A percentile compares a stretch with the other conserved stretches of the same genome.
Conservation (phyloP, 2,113 vertebrate genomes). For the Oostethus manadensis region DNA sequence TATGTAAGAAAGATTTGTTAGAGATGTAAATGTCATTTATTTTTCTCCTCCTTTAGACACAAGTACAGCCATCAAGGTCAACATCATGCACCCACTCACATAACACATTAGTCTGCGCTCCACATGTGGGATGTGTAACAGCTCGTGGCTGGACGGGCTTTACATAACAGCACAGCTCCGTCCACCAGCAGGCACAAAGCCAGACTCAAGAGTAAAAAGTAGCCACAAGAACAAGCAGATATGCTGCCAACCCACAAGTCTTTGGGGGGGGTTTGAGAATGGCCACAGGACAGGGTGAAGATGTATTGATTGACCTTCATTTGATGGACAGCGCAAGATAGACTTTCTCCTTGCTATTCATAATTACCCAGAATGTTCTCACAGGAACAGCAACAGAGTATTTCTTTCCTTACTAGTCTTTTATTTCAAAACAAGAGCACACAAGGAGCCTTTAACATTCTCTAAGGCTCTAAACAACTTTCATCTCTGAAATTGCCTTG, state of each 20-base stretch:
- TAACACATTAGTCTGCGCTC: constrained; percentile 33
- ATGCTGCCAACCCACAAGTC: constrained; percentile 26
- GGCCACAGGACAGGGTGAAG: constrained; percentile 21
- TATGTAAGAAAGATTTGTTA: background rate
- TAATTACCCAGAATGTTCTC: background rate
- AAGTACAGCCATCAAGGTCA: constrained; percentile 35
- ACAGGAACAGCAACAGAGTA: background rate
- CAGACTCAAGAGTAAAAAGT: constrained; percentile 42
- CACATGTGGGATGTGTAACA: constrained; percentile 57
- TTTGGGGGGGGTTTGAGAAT: constrained; percentile 21
- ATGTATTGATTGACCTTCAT: constrained; percentile 11
- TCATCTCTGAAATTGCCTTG: too few relatives aligned
- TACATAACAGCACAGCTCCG: constrained; percentile 42
- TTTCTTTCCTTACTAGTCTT: background rate
- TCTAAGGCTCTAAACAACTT: too few relatives aligned
- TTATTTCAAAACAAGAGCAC: background rate
- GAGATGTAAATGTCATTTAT: background rate
- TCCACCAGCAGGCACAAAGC: constrained; percentile 42
- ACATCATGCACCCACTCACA: constrained; percentile 37
- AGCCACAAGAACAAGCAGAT: background rate
- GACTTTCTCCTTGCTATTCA: background rate
- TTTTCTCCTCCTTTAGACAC: constrained; percentile 13
- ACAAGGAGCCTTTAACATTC: too few relatives aligned
- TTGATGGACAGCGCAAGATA: constrained; percentile 18
- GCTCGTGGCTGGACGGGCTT: constrained; percentile 38